Evolutionary conservation across 2,113 vertebrate genomes (phyloP).

Genomic region (Ardeotis arabs): DNA sequence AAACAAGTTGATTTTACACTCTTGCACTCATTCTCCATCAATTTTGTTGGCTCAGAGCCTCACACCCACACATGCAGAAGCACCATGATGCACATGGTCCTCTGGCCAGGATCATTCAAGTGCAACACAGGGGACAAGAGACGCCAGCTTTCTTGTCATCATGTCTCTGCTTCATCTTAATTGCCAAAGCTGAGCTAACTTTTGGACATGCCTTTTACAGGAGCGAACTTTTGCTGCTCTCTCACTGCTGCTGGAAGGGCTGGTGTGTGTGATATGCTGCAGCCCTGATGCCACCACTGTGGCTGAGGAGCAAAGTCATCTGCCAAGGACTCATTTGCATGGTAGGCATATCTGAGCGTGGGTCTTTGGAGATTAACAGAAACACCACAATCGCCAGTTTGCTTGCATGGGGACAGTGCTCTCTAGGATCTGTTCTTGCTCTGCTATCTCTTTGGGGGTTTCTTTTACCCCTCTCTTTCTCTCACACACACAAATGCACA

Average conservation of each 20-base stretch:
- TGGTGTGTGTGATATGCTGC: accelerated
- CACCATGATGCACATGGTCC: not conserved
- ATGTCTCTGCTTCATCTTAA: not conserved
- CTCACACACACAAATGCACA: not conserved
- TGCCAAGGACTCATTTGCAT: not conserved
- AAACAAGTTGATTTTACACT: not conserved
- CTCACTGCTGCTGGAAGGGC: not conserved
- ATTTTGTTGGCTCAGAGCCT: not conserved
- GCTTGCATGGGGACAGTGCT: not conserved
- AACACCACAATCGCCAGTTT: not conserved
- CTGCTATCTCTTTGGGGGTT: not conserved
- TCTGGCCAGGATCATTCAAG: not conserved
- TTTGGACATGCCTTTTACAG: not conserved
- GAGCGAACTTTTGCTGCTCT: not conserved
- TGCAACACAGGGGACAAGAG: not conserved
- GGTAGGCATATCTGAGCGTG: not conserved
- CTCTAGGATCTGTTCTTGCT: not conserved
- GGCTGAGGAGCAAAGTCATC: not conserved
- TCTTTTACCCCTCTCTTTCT: not conserved
- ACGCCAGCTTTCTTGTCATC: not conserved
- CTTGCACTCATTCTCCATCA: not conserved
- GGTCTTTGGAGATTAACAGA: not conserved
- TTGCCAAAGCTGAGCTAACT: not conserved
- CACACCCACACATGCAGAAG: not conserved
- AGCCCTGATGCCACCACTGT: not conserved